These are phyloP conservation scores for Drosophila nr. perissopoda DNA, from an alignment of 2,888 invertebrate genomes.

Conservation along the genomic window DNA sequence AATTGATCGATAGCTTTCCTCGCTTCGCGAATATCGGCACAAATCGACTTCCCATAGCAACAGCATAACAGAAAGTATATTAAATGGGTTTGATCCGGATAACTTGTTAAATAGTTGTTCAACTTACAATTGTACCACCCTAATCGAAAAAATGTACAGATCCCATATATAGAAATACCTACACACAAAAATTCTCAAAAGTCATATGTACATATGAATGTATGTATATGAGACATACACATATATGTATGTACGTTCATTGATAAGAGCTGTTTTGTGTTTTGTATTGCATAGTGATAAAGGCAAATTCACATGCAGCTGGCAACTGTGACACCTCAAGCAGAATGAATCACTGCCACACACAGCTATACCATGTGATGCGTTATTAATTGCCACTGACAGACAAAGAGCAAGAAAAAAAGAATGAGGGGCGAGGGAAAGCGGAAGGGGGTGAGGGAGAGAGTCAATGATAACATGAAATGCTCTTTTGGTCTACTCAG, in stretches of 20 bases:
- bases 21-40: no score
- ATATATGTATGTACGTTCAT: background rate
- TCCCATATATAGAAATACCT: background rate
- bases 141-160: background rate
- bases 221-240: background rate
- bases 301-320: conserved; percentile 19
- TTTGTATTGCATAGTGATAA: conserved; percentile 1
- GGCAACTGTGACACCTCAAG: background rate
- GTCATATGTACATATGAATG: no score
- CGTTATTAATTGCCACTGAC: conserved; percentile 24
- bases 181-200: background rate
- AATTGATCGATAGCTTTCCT: no score
- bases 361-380: background rate
- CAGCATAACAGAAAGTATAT: no score
- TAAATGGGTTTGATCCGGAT: no score
- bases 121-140: background rate
- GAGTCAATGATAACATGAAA: conserved; percentile 3
- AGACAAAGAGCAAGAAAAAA: background rate
- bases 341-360: conserved; percentile 9
- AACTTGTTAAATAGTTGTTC: no score
- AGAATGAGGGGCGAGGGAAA: background rate
- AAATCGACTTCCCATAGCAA: no score
- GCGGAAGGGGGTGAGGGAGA: background rate
- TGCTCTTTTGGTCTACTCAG: conserved; percentile 21
- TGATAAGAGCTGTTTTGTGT: conserved; percentile 2